Evolutionary conservation across 2,888 invertebrate species (phyloP), one percentile per base, ranked within the genome.

Genomic region (Charanyca ferruginea): DNA sequence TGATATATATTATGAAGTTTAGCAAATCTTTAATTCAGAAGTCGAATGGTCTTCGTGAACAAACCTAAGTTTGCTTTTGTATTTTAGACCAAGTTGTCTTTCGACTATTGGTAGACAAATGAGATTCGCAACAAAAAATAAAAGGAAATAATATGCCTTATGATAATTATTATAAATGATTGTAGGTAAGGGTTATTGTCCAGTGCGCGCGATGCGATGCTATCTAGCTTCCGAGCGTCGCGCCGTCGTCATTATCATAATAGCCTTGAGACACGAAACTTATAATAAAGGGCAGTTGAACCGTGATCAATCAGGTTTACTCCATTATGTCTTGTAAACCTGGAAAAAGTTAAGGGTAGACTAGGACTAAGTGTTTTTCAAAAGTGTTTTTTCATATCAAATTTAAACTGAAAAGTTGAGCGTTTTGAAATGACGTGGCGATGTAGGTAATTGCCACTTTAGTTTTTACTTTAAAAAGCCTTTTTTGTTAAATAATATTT

Each of bases 171-270:
- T 88, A 92, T 91, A 91, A 93, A 91, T 91, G 89, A 91, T 90
- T 89, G 90, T 88, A 80, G 82, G 87, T 91, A 89, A 92, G 93
- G 91, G 94, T 94, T 93, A 94, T 94, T 93, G 94, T 94, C 94
- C 94, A 94, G 87, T 89, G 92, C 89, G 90, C 92, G 93, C 94
- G 92, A 94, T 93, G 87, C 86, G 94, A 94, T 94, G 87, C 87
- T 93, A 94, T 94, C 94, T 90, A 58, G 87, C 79, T 93, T 92
- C 93, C 93, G 90, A 91, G 87, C 92, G 94, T 93, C 94, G 94
- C 93, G 90, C 89, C 93, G 89, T 80, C 83, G 85, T 87, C 88
- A 89, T 93, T 93, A 93, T 91, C 92, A 93, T 94, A 94, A 94
- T 94, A 89, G 92, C 89, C 83, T 84, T 86, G 85, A 88, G 91